A percentile compares a stretch with the other conserved stretches of the same genome.
Conservation (phyloP, 1,140 invertebrate genomes). For the Drosophila dunni region DNA sequence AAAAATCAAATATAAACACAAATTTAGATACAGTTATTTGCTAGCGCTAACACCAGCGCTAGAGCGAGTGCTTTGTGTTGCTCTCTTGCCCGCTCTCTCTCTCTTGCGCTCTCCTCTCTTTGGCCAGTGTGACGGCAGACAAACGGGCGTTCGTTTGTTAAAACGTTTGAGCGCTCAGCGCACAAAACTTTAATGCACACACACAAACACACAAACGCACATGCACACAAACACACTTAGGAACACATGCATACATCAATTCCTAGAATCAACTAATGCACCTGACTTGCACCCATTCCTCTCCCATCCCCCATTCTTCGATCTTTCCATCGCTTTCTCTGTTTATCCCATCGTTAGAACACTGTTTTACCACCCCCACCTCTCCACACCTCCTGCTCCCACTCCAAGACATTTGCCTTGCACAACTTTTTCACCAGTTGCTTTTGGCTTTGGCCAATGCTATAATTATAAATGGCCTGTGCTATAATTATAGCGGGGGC, state of each 20-base stretch:
- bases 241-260: constrained; percentile 8
- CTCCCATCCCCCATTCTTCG: background rate
- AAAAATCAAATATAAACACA: constrained; percentile 79
- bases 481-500: constrained; percentile 74
- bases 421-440: constrained; percentile 51
- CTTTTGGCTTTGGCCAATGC: constrained; percentile 35
- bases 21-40: constrained; percentile 72
- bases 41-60: background rate
- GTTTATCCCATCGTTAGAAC: background rate
- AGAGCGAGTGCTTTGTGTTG: background rate
- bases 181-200: constrained; percentile 4
- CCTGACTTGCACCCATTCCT: constrained; percentile 12
- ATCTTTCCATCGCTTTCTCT: background rate
- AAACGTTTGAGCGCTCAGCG: constrained; percentile 10
- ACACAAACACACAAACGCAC: background rate
- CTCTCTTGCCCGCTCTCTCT: constrained; percentile 6
- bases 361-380: background rate
- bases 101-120: constrained; percentile 1
- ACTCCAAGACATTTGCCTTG: constrained; percentile 55
- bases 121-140: constrained; percentile 44
- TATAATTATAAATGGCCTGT: constrained; percentile 74
- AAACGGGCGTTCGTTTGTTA: constrained; percentile 38
- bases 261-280: constrained; percentile 39
- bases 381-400: constrained; percentile 6
- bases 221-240: background rate